A percentile compares a stretch with the other conserved stretches of the same genome.
These are phyloP conservation scores for Sciaenops ocellatus DNA, from an alignment of 2,797 vertebrate species.

Conservation along the genomic window DNA sequence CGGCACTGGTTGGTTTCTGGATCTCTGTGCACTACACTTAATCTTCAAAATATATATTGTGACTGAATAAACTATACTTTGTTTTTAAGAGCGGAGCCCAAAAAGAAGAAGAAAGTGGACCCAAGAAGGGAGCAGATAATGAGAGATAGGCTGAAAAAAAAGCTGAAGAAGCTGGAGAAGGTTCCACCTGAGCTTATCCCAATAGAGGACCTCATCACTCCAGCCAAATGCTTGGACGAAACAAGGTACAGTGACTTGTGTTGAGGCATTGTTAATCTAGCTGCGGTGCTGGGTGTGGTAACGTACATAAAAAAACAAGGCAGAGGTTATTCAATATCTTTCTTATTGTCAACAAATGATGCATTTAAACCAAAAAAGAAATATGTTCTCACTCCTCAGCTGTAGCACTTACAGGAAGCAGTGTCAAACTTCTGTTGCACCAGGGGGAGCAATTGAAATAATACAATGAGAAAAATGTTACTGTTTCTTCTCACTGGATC, in stretches of 20 bases:
- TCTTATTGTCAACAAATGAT: too few relatives aligned
- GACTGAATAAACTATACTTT: constrained; percentile 24
- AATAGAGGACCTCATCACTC: constrained; percentile 91
- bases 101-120: constrained; percentile 95
- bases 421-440: too few relatives aligned
- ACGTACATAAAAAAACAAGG: not conserved
- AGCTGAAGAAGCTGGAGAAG: constrained; percentile 90
- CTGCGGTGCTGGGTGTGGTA: not conserved
- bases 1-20: not conserved
- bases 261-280: not conserved
- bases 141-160: constrained; percentile 93
- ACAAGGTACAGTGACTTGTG: constrained; percentile 82
- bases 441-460: not conserved
- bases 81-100: constrained; percentile 90
- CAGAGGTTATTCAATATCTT: too few relatives aligned
- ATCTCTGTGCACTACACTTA: not conserved
- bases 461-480: not conserved
- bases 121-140: constrained; percentile 87
- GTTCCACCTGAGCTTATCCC: constrained; percentile 92
- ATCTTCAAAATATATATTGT: not conserved
- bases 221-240: constrained; percentile 86
- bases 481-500: not conserved
- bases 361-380: too few relatives aligned
- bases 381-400: too few relatives aligned
- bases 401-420: too few relatives aligned